A percentile compares a stretch with the other conserved stretches of the same genome.
Evolutionary conservation across 2,888 invertebrate species (phyloP).

Genomic region (Gari tellinella): DNA sequence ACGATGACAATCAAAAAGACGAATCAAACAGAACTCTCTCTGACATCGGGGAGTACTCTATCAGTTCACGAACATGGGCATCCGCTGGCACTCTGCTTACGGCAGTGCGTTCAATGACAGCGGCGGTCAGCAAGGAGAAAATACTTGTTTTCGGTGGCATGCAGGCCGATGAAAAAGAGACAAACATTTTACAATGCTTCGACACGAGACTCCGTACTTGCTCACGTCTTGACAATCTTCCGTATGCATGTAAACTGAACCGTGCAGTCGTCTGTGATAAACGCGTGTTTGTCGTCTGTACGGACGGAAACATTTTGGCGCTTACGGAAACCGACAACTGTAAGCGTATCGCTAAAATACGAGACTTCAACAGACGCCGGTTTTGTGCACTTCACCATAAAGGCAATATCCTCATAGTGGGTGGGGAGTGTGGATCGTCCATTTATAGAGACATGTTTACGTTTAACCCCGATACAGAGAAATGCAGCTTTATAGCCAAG

Average conservation of each 20-base stretch:
- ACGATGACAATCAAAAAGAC: conserved; percentile 70
- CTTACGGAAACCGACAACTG: conserved; percentile 60
- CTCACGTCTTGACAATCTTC: conserved; percentile 60
- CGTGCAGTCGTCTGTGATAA: conserved; percentile 69
- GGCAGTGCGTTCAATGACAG: conserved; percentile 67
- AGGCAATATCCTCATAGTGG: conserved; percentile 63
- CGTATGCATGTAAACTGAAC: conserved; percentile 67
- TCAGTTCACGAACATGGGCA: conserved; percentile 64
- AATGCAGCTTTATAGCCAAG: conserved; percentile 40
- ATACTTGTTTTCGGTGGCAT: conserved; percentile 72
- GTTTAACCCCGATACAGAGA: conserved; percentile 62
- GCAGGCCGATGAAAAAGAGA: conserved; percentile 65
- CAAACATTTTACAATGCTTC: conserved; percentile 69
- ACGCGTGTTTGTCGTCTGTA: conserved; percentile 67
- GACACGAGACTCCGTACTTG: conserved; percentile 66
- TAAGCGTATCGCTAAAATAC: conserved; percentile 58
- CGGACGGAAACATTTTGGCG: conserved; percentile 67
- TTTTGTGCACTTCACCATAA: conserved; percentile 67
- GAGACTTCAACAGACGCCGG: conserved; percentile 65
- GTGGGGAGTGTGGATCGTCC: conserved; percentile 64
- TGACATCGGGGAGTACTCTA: conserved; percentile 68
- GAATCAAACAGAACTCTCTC: conserved; percentile 62
- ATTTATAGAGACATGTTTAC: conserved; percentile 65
- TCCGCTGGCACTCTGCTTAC: conserved; percentile 56
- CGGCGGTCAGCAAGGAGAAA: conserved; percentile 69